Percentiles rank a stretch among this genome's conserved stretches.
These are phyloP conservation scores for Drosophila quinaria DNA, from an alignment of 2,888 invertebrate genomes.

Conservation along the genomic window DNA sequence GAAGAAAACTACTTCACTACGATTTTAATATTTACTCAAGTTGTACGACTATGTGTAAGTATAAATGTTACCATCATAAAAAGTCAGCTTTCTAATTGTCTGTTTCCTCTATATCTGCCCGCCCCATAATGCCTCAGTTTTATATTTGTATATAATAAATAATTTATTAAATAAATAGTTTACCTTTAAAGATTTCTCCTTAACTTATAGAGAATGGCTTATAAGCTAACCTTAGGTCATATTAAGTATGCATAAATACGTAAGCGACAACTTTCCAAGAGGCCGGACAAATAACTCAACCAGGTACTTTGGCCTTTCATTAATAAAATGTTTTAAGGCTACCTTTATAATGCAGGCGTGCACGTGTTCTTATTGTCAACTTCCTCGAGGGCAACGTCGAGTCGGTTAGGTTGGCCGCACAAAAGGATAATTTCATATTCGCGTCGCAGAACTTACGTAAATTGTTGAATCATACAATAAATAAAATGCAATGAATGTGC, in stretches of 20 bases:
- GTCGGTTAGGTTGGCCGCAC: no score
- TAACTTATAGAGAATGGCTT: constrained; percentile 4
- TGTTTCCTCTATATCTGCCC: constrained; percentile 53
- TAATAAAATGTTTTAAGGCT: constrained; percentile 40
- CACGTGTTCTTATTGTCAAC: no score
- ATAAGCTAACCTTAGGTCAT: constrained; percentile 22
- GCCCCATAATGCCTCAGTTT: constrained; percentile 22
- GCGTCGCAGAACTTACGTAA: no score
- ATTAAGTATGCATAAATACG: constrained; percentile 43
- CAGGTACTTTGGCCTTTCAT: constrained; percentile 62
- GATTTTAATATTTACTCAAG: constrained; percentile 46
- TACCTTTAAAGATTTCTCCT: constrained; percentile 1
- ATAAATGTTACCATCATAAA: constrained; percentile 12
- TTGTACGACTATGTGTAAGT: constrained; percentile 4
- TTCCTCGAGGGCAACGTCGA: no score
- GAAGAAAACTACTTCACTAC: constrained; percentile 49
- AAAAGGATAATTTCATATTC: no score
- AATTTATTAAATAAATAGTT: constrained; percentile 8
- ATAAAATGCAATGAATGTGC: no score
- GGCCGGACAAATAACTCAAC: constrained; percentile 45
- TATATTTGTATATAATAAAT: neutral
- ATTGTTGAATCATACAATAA: no score
- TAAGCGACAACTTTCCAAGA: constrained; percentile 35
- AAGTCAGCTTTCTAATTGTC: constrained; percentile 54
- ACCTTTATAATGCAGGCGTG: no score